phyloP scores from a whole-genome alignment of 2,888 invertebrate genomes.

The Falcaria lacertinaria region DNA sequence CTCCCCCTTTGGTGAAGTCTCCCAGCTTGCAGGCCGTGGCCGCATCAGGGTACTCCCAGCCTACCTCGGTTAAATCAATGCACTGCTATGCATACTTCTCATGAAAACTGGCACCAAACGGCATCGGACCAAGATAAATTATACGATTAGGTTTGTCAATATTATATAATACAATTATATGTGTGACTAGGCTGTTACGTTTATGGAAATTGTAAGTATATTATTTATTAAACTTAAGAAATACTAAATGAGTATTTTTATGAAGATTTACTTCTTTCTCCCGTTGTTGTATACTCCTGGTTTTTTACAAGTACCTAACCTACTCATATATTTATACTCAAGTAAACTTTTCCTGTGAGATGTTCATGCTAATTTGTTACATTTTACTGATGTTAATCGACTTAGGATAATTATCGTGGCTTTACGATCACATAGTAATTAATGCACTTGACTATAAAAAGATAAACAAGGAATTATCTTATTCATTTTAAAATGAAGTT shows the following conservation, averaged over 20 bases:
- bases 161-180: too few species aligned
- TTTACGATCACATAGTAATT: background rate
- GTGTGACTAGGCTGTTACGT: too few species aligned
- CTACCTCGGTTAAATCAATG: constrained; percentile 51
- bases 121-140: too few species aligned
- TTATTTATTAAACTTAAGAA: too few species aligned
- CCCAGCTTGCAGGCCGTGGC: constrained; percentile 51
- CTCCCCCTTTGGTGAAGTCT: constrained; percentile 56
- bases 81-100: background rate
- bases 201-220: too few species aligned
- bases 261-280: too few species aligned
- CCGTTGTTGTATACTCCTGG: too few species aligned
- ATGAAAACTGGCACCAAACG: background rate
- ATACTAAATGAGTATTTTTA: too few species aligned
- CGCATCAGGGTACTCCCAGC: constrained; percentile 68
- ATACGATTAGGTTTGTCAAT: too few species aligned
- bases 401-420: background rate
- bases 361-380: background rate
- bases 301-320: too few species aligned
- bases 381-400: background rate
- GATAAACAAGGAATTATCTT: background rate
- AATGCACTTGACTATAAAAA: background rate
- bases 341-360: background rate
- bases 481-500: background rate
- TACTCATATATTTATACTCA: too few species aligned